Percentiles rank a stretch among this genome's conserved stretches.
Evolutionary conservation across 2,113 vertebrate species (phyloP).

Genomic region (Lamprologus ornatipinnis): DNA sequence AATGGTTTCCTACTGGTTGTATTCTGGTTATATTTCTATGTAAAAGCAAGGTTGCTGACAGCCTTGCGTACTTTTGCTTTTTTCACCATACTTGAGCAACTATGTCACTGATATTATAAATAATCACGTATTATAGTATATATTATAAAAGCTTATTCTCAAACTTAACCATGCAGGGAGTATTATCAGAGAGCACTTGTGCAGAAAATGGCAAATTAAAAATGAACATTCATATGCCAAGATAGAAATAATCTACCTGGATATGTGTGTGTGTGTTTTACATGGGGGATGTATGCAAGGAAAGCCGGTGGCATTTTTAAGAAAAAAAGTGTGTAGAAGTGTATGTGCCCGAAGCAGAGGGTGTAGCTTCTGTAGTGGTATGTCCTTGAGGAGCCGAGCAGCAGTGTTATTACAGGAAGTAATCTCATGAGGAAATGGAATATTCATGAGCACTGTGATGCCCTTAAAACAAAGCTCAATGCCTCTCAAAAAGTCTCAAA

Average conservation of each 20-base stretch:
- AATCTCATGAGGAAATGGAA: slow-evolving; percentile 65
- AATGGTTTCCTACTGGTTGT: background rate
- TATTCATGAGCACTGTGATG: slow-evolving; percentile 63
- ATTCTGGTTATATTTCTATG: background rate
- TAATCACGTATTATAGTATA: background rate
- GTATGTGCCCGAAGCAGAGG: slow-evolving; percentile 7
- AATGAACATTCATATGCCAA: slow-evolving; percentile 61
- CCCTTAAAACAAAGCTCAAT: slow-evolving; percentile 64
- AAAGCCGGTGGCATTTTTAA: background rate
- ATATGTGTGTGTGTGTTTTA: background rate
- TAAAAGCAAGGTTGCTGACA: background rate
- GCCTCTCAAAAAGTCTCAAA: slow-evolving; percentile 35
- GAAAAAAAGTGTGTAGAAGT: background rate
- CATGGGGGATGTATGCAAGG: background rate
- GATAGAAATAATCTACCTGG: slow-evolving; percentile 57
- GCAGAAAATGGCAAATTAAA: slow-evolving; percentile 68
- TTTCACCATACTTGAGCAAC: background rate
- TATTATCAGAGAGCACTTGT: slow-evolving; percentile 42
- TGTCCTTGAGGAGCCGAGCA: slow-evolving; percentile 55
- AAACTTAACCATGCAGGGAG: slow-evolving; percentile 45
- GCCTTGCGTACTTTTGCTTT: background rate
- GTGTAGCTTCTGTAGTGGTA: slow-evolving; percentile 20
- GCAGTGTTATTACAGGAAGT: slow-evolving; percentile 57
- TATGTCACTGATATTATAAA: background rate
- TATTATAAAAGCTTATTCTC: slow-evolving; percentile 46